Conservation (phyloP, 2,797 vertebrate genomes). For the Podargus strigoides region DNA sequence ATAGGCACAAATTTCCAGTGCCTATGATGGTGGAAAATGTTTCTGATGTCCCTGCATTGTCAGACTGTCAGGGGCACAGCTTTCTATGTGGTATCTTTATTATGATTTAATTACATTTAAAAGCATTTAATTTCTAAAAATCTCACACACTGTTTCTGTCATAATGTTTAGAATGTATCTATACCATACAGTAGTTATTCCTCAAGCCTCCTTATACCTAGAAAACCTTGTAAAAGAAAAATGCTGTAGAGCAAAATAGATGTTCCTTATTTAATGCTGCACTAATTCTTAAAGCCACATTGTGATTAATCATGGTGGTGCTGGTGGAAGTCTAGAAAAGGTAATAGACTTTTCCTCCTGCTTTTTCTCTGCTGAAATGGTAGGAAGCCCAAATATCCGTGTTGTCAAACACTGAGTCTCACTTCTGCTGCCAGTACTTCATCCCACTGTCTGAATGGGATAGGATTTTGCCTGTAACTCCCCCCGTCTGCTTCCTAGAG, state of each 20-base stretch:
- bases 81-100: background rate
- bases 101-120: slow-evolving; percentile 31
- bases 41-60: background rate
- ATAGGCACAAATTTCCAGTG: background rate
- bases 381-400: background rate
- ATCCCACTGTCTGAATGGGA: background rate
- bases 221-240: background rate
- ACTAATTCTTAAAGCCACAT: background rate
- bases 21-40: background rate
- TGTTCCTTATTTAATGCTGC: background rate
- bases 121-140: slow-evolving; percentile 16
- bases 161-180: slow-evolving; percentile 37
- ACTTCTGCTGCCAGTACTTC: background rate
- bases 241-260: background rate
- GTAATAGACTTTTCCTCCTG: background rate
- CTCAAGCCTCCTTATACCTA: background rate
- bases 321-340: background rate
- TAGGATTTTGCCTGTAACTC: background rate
- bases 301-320: background rate
- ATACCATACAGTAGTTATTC: background rate
- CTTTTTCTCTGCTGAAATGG: background rate
- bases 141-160: background rate
- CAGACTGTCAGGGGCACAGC: background rate
- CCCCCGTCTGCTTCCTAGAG: background rate
- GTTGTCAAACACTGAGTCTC: background rate